These are phyloP conservation scores for Fragum fragum DNA, from an alignment of 2,888 invertebrate genomes.

Conservation along the genomic window DNA sequence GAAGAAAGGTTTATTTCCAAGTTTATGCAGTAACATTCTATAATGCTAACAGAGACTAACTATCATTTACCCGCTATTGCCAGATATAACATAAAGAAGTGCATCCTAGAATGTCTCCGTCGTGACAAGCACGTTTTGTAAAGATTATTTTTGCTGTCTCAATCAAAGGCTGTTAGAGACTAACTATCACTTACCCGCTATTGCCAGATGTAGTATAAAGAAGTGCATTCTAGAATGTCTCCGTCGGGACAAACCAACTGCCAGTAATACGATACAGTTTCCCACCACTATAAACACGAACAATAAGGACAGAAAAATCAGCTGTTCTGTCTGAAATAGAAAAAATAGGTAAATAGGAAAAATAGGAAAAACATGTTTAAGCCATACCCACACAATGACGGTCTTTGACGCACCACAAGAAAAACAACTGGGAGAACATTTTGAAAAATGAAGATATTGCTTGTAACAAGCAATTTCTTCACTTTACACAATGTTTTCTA, in stretches of 20 bases:
- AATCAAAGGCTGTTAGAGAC: no score
- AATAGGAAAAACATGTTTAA: no score
- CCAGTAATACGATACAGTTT: slow-evolving; percentile 95
- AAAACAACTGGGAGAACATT: no score
- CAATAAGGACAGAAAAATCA: slow-evolving; percentile 94
- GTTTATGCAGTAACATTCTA: no score
- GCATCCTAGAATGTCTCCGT: slow-evolving; percentile 95
- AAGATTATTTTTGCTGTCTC: no score
- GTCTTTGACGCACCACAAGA: background rate
- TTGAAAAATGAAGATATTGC: no score
- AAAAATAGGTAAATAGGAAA: slow-evolving; percentile 40
- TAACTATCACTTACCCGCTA: slow-evolving; percentile 91
- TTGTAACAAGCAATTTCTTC: no score
- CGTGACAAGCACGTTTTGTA: slow-evolving; percentile 90
- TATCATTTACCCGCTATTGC: slow-evolving; percentile 95
- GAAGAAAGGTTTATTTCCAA: no score
- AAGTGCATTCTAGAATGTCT: slow-evolving; percentile 97
- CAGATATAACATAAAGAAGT: slow-evolving; percentile 97
- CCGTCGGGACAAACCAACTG: slow-evolving; percentile 92
- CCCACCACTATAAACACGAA: slow-evolving; percentile 95
- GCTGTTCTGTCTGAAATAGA: slow-evolving; percentile 93
- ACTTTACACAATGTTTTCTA: no score
- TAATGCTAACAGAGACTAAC: no score
- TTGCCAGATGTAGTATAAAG: slow-evolving; percentile 96
- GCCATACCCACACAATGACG: background rate